Evolutionary conservation across 2,113 vertebrate species (phyloP).

Genomic region (Psilopsiagon aurifrons): DNA sequence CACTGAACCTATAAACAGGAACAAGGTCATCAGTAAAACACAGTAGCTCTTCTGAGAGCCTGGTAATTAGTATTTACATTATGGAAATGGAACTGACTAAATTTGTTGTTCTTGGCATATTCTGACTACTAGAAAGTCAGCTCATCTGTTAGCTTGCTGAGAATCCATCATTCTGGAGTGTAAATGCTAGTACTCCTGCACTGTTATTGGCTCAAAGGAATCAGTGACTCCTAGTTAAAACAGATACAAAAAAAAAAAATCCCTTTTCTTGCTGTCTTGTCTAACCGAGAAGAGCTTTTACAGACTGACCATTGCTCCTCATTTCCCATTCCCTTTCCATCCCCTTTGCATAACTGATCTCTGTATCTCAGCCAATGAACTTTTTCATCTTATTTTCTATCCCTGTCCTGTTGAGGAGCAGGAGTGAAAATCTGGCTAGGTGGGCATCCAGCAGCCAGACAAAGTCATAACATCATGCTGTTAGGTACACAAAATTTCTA

Average conservation of each 20-base stretch:
- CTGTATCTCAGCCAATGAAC: neutral
- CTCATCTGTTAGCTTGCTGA: neutral
- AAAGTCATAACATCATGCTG: accelerated
- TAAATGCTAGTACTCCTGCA: neutral
- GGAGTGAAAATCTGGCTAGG: neutral
- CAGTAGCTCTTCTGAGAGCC: conserved; percentile 22
- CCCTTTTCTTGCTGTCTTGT: neutral
- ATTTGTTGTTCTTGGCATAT: neutral
- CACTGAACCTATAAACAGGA: conserved; percentile 5
- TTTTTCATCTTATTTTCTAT: neutral
- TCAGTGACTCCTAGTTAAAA: neutral
- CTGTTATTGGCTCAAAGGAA: neutral
- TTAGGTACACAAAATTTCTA: neutral
- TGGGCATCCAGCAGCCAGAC: neutral
- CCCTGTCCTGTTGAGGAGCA: neutral
- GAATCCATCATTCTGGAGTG: neutral
- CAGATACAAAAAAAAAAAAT: neutral
- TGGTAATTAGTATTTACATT: conserved; percentile 36
- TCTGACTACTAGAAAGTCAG: neutral
- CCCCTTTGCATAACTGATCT: neutral
- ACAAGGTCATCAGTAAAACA: conserved; percentile 39
- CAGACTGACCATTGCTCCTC: neutral
- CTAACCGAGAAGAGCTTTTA: neutral
- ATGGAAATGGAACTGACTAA: neutral
- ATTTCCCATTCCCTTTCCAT: neutral